A percentile compares a stretch with the other conserved stretches of the same genome.
Conservation (phyloP, 2,113 vertebrate species). For the Paradisaea rubra region DNA sequence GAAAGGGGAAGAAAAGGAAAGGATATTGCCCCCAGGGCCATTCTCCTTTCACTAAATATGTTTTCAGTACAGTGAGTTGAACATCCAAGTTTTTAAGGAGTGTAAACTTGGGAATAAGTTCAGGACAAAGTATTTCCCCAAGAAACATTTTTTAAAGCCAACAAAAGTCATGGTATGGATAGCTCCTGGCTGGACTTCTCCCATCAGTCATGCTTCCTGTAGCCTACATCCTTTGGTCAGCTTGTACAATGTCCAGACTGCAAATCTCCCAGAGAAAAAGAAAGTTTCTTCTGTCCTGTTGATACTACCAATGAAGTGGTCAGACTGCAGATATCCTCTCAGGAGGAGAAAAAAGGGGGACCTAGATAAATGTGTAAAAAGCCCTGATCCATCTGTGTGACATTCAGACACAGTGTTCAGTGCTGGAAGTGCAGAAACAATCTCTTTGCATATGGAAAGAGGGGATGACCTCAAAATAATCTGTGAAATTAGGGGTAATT, state of each 20-base stretch:
- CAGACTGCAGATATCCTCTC: background rate
- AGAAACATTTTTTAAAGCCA: background rate
- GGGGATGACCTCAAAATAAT: background rate
- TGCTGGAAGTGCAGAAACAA: background rate
- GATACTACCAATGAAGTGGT: background rate
- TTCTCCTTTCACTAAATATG: background rate
- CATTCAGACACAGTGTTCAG: background rate
- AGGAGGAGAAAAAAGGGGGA: background rate
- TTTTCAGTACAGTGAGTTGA: background rate
- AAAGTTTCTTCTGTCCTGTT: background rate
- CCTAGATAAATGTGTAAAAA: background rate
- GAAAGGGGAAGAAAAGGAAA: background rate
- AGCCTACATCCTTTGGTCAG: background rate
- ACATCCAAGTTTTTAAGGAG: background rate
- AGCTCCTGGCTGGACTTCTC: background rate
- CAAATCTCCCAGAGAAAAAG: background rate
- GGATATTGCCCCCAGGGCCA: background rate
- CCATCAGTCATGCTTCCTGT: background rate
- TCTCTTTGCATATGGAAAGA: background rate
- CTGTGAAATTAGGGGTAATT: background rate
- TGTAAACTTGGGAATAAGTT: background rate
- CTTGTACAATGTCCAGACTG: background rate
- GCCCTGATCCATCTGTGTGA: background rate
- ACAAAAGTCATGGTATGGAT: background rate
- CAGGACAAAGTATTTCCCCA: background rate